Conservation (phyloP, 1,140 invertebrate genomes). For the Pseudoatta argentina region DNA sequence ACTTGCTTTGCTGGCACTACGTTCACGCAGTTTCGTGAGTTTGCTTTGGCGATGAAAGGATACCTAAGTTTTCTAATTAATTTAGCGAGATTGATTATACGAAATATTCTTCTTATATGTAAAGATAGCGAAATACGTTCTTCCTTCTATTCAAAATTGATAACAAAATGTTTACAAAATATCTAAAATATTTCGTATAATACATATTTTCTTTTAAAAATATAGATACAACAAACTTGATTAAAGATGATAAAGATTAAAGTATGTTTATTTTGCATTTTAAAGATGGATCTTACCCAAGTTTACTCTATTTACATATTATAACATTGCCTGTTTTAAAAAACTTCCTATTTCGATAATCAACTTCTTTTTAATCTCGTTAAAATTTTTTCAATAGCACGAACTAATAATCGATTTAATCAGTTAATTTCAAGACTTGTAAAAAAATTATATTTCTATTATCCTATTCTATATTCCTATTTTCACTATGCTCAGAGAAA, state of each 20-base stretch:
- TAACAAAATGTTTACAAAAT: neutral
- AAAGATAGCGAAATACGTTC: neutral
- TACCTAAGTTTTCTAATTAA: neutral
- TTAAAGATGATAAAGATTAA: no score
- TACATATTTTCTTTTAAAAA: neutral
- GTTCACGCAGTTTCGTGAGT: constrained; percentile 17
- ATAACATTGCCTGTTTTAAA: neutral
- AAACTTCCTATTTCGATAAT: neutral
- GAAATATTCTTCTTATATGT: neutral
- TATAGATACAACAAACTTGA: neutral
- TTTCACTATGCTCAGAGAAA: neutral
- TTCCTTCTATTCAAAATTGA: neutral
- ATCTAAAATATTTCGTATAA: neutral
- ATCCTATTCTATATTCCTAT: no score
- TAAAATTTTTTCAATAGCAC: neutral
- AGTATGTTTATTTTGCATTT: no score
- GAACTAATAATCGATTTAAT: neutral
- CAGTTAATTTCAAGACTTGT: neutral
- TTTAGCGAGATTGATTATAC: constrained; percentile 34
- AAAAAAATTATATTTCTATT: constrained; percentile 1
- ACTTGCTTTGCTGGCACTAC: neutral
- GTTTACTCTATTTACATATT: neutral
- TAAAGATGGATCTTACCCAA: no score
- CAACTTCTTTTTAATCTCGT: neutral
- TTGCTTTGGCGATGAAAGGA: neutral